phyloP scores from a whole-genome alignment of 1,140 invertebrate genomes.

The Listronotus bonariensis region DNA sequence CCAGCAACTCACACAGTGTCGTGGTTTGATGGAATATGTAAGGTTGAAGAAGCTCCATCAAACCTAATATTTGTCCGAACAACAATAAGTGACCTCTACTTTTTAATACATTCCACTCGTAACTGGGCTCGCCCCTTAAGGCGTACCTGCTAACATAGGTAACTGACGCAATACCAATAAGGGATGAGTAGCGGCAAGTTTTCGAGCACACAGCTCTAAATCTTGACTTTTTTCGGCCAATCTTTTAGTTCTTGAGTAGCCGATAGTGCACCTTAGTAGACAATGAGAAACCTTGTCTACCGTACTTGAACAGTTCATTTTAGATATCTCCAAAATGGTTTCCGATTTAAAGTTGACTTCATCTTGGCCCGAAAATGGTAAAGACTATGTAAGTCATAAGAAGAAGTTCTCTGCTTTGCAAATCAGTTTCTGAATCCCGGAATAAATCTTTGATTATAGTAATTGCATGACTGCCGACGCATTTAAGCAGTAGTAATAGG shows the following conservation, averaged over 20 bases:
- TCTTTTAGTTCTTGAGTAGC: conserved; percentile 67
- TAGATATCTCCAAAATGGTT: conserved; percentile 29
- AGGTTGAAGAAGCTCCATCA: conserved; percentile 81
- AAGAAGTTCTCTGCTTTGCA: conserved; percentile 54
- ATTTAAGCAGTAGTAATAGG: conserved; percentile 71
- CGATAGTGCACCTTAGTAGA: conserved; percentile 77
- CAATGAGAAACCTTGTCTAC: conserved; percentile 82
- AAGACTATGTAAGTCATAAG: conserved; percentile 66
- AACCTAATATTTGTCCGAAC: conserved; percentile 76
- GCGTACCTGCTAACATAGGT: conserved; percentile 79
- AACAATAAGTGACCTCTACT: conserved; percentile 76
- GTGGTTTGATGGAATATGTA: conserved; percentile 64
- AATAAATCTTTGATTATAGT: conserved; percentile 40
- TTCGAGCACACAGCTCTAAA: conserved; percentile 77
- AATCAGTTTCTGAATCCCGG: conserved; percentile 31
- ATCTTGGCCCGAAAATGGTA: conserved; percentile 53
- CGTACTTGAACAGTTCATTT: conserved; percentile 58
- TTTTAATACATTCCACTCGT: conserved; percentile 73
- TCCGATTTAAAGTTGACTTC: conserved; percentile 35
- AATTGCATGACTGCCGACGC: conserved; percentile 58
- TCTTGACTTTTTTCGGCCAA: conserved; percentile 73
- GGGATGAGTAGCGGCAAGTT: conserved; percentile 83
- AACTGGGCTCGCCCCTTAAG: conserved; percentile 79
- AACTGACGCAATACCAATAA: conserved; percentile 83
- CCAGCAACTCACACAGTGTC: conserved; percentile 52